Evolutionary conservation across 2,113 vertebrate genomes (phyloP).

Genomic region (Suncus etruscus): DNA sequence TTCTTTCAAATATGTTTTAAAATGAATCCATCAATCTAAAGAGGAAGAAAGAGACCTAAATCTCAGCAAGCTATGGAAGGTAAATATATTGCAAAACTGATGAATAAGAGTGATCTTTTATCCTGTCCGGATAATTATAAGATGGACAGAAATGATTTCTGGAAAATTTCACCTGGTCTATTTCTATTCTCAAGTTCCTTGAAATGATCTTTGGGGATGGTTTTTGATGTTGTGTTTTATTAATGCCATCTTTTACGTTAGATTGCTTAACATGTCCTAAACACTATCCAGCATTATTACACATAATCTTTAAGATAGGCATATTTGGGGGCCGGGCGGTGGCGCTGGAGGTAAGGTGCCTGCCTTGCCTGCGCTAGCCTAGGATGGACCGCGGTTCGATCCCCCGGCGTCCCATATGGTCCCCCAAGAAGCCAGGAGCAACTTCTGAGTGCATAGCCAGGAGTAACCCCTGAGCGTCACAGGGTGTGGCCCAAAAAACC

Average conservation of each 20-base stretch:
- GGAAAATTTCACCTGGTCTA: conserved; percentile 29
- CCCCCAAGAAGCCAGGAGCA: no score
- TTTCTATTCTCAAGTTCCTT: conserved; percentile 45
- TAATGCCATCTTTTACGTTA: background rate
- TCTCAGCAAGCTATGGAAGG: background rate
- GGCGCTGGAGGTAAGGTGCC: no score
- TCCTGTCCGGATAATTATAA: conserved; percentile 3
- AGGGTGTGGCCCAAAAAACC: no score
- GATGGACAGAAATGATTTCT: conserved; percentile 9
- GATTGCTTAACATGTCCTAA: background rate
- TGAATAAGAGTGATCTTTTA: conserved; percentile 41
- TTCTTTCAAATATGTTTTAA: conserved; percentile 53
- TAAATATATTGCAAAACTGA: conserved; percentile 26
- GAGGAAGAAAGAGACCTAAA: background rate
- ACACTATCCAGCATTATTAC: background rate
- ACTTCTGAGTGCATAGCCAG: no score
- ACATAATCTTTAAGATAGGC: conserved; percentile 19
- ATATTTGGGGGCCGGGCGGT: background rate
- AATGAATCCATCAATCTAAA: background rate
- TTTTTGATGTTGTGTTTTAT: background rate
- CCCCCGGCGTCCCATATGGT: no score
- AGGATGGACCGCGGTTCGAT: no score
- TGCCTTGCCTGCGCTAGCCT: no score
- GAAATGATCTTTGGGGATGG: background rate
- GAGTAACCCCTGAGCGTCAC: no score